Evolutionary conservation across 1,140 invertebrate genomes (phyloP), one percentile per base, ranked within the genome.

Genomic region (Nilaparvata lugens): DNA sequence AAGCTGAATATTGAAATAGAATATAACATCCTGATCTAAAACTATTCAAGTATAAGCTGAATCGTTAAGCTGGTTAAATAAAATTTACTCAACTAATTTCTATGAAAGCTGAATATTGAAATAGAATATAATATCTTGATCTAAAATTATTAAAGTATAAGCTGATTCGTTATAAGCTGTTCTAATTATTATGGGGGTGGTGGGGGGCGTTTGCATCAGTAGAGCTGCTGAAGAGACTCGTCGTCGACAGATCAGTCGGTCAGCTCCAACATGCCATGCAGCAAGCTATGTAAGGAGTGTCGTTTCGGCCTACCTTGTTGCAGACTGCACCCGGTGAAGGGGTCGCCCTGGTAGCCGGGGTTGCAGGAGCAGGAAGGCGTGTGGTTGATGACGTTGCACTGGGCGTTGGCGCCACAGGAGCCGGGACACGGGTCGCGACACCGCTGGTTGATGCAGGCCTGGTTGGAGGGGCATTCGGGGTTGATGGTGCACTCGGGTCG

Each of bases 351-450:
- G 73, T 83, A 88, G 56, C 85, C 86, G 63, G 77, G 75, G 19
- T 81, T 73, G 72, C 88, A 91, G 59, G 79, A 79, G 72, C 89
- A 92, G 64, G 85, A 79, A 45, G 89, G 84, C 69, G 83, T 83
- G 72, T 90, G 87, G 68, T 84, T 85, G 66, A 86, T 78, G 63
- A 88, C 86, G 38, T 79, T 78, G 70, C 87, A 90, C 63, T 81
- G 77, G 1, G 86, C 88, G 71, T 88, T 85, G 21, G 77, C 72
- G 18, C 86, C 87, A 69, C 88, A 90, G n/a, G 83, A 80, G 52
- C 82, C 82, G 13, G 80, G 75, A 69, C 89, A 91, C 53, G 88
- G 88, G 76, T 90, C 85, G 66, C 79, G 76, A 71, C 88, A 91
- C 74, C 83, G 86, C 63, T 83, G 79, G 67, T 88, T 86, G 42